phyloP scores from a whole-genome alignment of 2,797 vertebrate species.

The Liparis tanakae region DNA sequence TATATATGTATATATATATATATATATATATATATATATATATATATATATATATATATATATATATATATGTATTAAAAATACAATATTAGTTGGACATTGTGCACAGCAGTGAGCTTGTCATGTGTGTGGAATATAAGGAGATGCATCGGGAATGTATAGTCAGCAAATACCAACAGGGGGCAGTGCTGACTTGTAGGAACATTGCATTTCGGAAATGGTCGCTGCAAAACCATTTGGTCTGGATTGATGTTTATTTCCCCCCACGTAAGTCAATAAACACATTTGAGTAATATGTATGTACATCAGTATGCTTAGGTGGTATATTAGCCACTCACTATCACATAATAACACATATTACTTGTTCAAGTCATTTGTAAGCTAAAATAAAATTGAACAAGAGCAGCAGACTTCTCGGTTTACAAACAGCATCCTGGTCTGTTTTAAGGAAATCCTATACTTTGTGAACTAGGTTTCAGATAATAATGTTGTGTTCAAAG shows the following conservation, averaged over 20 bases:
- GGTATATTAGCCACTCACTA: background rate
- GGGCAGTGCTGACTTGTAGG: slow-evolving; percentile 47
- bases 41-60: too few relatives aligned
- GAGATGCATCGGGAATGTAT: background rate
- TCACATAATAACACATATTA: background rate
- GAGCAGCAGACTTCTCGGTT: background rate
- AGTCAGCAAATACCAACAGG: slow-evolving; percentile 50
- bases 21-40: too few relatives aligned
- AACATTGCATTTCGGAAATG: background rate
- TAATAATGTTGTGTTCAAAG: background rate
- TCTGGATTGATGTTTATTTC: background rate
- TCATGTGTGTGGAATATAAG: background rate
- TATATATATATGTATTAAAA: background rate
- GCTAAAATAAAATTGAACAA: background rate
- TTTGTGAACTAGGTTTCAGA: background rate
- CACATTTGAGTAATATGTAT: background rate
- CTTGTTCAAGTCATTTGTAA: background rate
- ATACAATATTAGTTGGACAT: background rate
- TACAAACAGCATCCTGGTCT: background rate
- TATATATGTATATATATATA: too few relatives aligned
- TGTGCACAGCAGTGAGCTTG: background rate
- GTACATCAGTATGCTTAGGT: background rate
- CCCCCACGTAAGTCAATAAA: background rate
- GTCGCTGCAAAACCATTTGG: background rate
- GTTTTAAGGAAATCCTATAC: background rate